Evolutionary conservation across 2,113 vertebrate genomes (phyloP), one percentile per base, ranked within the genome.

Genomic region (Paraplagusia blochii): DNA sequence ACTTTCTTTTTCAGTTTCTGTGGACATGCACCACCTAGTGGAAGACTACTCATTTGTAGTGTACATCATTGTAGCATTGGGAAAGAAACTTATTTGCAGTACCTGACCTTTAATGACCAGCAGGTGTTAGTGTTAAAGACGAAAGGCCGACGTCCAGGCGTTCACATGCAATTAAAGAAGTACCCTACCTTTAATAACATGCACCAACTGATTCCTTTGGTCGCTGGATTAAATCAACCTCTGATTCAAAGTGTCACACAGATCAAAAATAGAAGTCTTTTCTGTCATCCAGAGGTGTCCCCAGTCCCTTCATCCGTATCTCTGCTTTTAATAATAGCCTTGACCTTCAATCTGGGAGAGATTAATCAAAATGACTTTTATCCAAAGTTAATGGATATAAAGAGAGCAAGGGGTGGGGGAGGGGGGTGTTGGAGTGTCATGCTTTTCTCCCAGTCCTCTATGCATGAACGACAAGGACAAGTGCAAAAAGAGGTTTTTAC

Each of bases 331-430:
- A 85, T 77, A 84, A 86, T 78, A 87, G 78, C 76, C 64, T 66
- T 83, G 83, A 83, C 76, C 76, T 79, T 84, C 70, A 62, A 43
- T 66, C 59, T 61, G 69, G 80, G 57, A 52, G 55, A 71, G 80
- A 84, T 85, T 51, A 53, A 83, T 85, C 74, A 81, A 66, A 79
- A 69, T 50, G 59, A 82, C 74, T 69, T 73, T 81, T 64, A 57
- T 29, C 22, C 53, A 66, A 76, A 82, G 83, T 81, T 82, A 86
- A 87, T 84, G 69, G 71, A 76, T 64, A 62, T 68, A 73, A 71
- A 85, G 55, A 69, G 57, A 81, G 70, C 63, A 76, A 67, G 17
- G 55, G 29, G 38, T 29, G 50, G 29, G 2, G 12, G 5, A 14
- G 14, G 10, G 14, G 11, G 34, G 15, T 0, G 10, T 15, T 6